A percentile compares a stretch with the other conserved stretches of the same genome.
These are phyloP conservation scores for Myodes glareolus DNA, from an alignment of 2,113 vertebrate genomes.

Conservation along the genomic window DNA sequence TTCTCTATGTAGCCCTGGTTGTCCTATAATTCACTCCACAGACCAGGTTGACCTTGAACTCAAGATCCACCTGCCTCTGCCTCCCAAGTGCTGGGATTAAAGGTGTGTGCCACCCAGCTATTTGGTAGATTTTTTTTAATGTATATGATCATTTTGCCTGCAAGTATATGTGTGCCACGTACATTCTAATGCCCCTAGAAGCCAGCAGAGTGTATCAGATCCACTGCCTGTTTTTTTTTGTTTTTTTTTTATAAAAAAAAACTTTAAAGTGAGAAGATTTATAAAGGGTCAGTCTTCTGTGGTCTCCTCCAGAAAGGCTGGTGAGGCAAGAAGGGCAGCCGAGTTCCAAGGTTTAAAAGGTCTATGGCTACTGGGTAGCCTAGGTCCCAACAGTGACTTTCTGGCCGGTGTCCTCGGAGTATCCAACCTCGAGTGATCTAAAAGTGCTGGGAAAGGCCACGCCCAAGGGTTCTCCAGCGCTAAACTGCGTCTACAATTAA, in stretches of 20 bases:
- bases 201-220: not conserved
- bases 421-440: conserved; percentile 51
- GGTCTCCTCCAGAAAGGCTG: not conserved
- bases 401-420: not conserved
- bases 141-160: not conserved
- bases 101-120: not conserved
- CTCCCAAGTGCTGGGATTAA: not conserved
- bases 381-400: not conserved
- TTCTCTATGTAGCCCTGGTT: not conserved
- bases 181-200: not conserved
- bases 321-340: not conserved
- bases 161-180: not conserved
- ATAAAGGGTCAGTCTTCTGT: not conserved
- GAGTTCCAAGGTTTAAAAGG: not conserved
- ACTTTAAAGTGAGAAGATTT: conserved; percentile 15
- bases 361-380: not conserved
- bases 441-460: conserved; percentile 48
- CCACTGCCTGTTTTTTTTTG: too few relatives aligned
- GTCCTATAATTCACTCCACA: not conserved
- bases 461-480: conserved; percentile 48
- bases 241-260: too few relatives aligned
- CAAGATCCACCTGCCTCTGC: not conserved
- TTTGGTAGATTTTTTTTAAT: not conserved
- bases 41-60: not conserved
- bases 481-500: conserved; percentile 60